Conservation (phyloP, 2,888 invertebrate genomes). For the Aricia artaxerxes region DNA sequence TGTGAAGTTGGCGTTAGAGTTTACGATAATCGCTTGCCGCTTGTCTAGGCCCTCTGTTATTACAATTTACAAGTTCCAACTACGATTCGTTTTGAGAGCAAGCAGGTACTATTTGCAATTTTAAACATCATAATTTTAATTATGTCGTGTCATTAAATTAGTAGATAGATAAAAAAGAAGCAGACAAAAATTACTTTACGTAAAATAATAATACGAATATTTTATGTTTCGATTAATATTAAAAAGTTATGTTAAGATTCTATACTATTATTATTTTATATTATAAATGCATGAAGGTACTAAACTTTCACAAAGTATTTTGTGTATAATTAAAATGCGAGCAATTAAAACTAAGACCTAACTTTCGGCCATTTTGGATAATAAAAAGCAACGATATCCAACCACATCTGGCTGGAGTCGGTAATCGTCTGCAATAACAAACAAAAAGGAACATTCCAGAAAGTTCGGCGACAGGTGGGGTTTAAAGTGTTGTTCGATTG, state of each 20-base stretch:
- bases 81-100: too few species aligned
- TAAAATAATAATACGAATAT: neutral
- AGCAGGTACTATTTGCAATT: too few species aligned
- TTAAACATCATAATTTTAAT: too few species aligned
- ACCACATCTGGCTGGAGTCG: conserved; percentile 54
- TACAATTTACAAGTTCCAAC: too few species aligned
- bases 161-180: too few species aligned
- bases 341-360: neutral
- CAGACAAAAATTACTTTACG: neutral
- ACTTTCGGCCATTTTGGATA: conserved; percentile 42
- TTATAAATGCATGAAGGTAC: neutral
- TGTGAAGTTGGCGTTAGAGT: too few species aligned
- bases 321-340: neutral
- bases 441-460: conserved; percentile 72
- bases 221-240: neutral
- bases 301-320: neutral
- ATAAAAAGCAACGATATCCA: conserved; percentile 36
- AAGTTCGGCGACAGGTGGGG: conserved; percentile 62
- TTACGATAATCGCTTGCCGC: too few species aligned
- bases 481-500: conserved; percentile 10
- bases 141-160: too few species aligned
- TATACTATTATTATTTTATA: neutral
- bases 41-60: too few species aligned
- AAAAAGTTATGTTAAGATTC: neutral
- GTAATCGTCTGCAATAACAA: conserved; percentile 76